Conservation (phyloP, 1,140 invertebrate species). For the Plodia interpunctella region DNA sequence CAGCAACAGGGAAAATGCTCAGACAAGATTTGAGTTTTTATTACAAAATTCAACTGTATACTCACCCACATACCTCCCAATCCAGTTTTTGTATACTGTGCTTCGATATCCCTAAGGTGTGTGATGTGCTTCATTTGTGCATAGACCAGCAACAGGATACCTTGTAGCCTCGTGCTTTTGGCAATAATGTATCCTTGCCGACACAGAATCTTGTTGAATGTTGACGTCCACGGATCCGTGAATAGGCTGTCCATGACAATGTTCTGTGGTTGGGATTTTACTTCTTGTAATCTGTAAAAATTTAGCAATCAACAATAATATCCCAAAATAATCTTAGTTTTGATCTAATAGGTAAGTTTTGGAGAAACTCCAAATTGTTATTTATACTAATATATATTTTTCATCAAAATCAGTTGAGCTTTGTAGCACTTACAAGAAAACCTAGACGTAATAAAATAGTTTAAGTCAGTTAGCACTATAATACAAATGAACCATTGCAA, state of each 20-base stretch:
- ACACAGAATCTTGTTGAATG: conserved; percentile 83
- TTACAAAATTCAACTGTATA: too few species aligned
- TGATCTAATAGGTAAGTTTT: too few species aligned
- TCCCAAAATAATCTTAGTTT: too few species aligned
- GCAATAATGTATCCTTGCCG: conserved; percentile 86
- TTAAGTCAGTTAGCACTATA: too few species aligned
- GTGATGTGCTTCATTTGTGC: conserved; percentile 86
- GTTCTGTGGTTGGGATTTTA: conserved; percentile 92
- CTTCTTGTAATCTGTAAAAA: conserved; percentile 88
- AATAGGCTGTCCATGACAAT: conserved; percentile 88
- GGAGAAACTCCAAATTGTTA: too few species aligned
- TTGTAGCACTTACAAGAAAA: too few species aligned
- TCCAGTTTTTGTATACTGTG: conserved; percentile 91
- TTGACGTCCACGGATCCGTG: conserved; percentile 90
- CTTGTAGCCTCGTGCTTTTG: conserved; percentile 87
- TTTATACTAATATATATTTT: too few species aligned
- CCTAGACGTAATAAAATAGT: too few species aligned
- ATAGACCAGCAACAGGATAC: conserved; percentile 87
- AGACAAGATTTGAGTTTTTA: background rate
- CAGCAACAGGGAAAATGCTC: background rate
- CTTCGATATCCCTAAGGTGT: conserved; percentile 89
- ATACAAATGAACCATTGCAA: too few species aligned
- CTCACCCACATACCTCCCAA: conserved; percentile 91
- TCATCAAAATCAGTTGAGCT: too few species aligned
- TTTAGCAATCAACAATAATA: too few species aligned